Evolutionary conservation across 2,888 invertebrate species (phyloP).

Genomic region (Drosophila lacicola): DNA sequence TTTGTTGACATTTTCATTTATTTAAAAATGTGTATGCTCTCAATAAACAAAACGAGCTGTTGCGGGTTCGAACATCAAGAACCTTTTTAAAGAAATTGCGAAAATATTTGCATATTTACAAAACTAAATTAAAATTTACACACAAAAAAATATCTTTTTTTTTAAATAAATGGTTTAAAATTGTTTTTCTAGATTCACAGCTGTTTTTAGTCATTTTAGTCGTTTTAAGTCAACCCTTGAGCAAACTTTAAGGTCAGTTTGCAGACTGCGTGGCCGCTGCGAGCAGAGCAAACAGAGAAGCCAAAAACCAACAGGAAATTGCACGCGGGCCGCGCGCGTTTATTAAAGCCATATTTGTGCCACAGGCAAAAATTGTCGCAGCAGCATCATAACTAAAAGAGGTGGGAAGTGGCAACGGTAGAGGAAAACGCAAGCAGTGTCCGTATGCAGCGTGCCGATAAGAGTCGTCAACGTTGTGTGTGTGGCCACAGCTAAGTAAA

Average conservation of each 20-base stretch:
- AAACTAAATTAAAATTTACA: neutral
- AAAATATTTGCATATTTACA: neutral
- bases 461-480: conserved; percentile 57
- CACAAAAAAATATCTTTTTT: neutral
- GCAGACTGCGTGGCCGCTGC: conserved; percentile 17
- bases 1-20: neutral
- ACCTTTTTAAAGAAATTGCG: neutral
- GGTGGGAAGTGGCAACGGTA: neutral
- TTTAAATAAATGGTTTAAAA: neutral
- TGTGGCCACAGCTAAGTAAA: conserved; percentile 63
- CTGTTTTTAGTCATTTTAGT: neutral
- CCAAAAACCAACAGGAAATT: conserved; percentile 61
- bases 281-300: conserved; percentile 57
- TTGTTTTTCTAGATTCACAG: neutral
- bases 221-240: neutral
- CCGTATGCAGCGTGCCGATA: conserved; percentile 66
- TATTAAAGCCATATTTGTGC: conserved; percentile 79
- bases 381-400: neutral
- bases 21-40: too few species aligned
- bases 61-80: neutral
- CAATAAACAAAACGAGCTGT: too few species aligned
- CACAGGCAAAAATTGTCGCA: conserved; percentile 56
- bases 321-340: conserved; percentile 49
- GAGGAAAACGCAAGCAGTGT: conserved; percentile 19
- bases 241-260: conserved; percentile 19